Evolutionary conservation across 2,888 invertebrate genomes (phyloP), one percentile per base, ranked within the genome.

Genomic region (Drepana falcataria): DNA sequence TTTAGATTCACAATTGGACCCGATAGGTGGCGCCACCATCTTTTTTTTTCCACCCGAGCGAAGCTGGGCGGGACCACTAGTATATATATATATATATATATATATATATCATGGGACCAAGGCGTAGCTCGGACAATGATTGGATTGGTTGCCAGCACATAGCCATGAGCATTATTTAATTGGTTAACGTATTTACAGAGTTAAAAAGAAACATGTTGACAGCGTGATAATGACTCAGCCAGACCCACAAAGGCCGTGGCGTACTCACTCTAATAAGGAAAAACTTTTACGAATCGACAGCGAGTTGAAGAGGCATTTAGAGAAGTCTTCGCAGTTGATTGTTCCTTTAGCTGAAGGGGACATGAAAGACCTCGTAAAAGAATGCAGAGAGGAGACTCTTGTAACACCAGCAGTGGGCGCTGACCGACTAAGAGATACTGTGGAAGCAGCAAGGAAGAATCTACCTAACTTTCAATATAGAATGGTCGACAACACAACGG

Each of bases 171-270:
- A 37, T 37, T 37, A 37, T 37, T 1, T 37, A 37, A 3, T 4
- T 37, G 3, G 37, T 37, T 5, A 37, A 37, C 3, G 37, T 37
- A 37, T 49, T 73, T 71, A 7, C 68, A 87, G 88, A 51, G 66
- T 58, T 1, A 82, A 77, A 60, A 79, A 75, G 58, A 64, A 63
- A 37, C 40, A 56, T 7, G 6, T 59, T 0, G 72, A 75, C 2
- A 66, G 60, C 47, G 52, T 60, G 4, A 48, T 65, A 2, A 35
- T 68, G 4, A 59, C 59, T 1, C 65, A 57, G 2, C 51, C 69
- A 2, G 89, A 90, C 58, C 80, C 83, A 0, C 87, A 85, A 54
- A 72, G 84, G 47, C 87, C 87, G 0, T 89, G 90, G 90, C 80
- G 89, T 3, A 88, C 83, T 2, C 72, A 90, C 59, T 77, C 87